Percentiles rank a stretch among this genome's conserved stretches.
Evolutionary conservation across 92 coral and sea anemone species (phyloP).

Genomic region (Parazoanthus darwini): DNA sequence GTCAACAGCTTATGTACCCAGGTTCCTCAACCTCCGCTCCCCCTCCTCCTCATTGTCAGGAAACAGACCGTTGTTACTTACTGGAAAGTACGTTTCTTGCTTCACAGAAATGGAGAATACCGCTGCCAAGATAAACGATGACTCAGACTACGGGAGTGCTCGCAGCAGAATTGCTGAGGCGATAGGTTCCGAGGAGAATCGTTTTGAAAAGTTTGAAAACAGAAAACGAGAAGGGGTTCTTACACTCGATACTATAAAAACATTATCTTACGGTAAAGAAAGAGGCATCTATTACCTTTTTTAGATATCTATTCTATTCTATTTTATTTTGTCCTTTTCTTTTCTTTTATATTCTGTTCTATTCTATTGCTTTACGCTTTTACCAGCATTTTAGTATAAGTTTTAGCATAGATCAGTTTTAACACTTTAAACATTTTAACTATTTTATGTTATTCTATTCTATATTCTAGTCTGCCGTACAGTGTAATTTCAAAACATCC

Average conservation of each 20-base stretch:
- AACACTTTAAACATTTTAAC: no score
- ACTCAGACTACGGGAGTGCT: neutral
- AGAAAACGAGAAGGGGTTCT: constrained; percentile 19
- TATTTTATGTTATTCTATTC: no score
- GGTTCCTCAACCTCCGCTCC: no score
- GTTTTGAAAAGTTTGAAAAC: constrained; percentile 28
- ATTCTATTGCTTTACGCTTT: neutral
- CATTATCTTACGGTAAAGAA: neutral
- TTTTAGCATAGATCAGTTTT: no score
- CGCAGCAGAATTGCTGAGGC: neutral
- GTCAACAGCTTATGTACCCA: no score
- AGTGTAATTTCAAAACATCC: no score
- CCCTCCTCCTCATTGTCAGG: no score
- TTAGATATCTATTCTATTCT: neutral
- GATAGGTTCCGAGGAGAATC: neutral
- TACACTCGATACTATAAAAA: neutral
- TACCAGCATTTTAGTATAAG: no score
- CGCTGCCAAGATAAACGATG: neutral
- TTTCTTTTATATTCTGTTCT: neutral
- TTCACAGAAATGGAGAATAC: neutral
- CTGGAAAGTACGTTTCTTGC: no score
- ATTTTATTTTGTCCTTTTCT: neutral
- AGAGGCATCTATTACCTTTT: neutral
- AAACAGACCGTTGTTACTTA: no score
- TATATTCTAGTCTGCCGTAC: no score